Evolutionary conservation across 2,797 vertebrate genomes (phyloP).

Genomic region (Phoeniculus purpureus): DNA sequence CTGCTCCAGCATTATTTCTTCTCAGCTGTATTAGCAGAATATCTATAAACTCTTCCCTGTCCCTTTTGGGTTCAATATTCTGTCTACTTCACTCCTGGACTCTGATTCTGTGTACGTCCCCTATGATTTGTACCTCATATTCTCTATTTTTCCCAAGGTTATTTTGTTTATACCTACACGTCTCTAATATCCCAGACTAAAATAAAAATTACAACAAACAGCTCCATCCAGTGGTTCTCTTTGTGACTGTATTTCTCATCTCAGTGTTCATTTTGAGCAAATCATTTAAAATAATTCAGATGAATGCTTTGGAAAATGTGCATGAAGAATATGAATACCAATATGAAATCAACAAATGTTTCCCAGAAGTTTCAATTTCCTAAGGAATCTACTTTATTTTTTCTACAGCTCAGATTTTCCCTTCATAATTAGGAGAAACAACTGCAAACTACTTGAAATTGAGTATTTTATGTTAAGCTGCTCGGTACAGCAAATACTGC

Average conservation of each 20-base stretch:
- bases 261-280: neutral
- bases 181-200: neutral
- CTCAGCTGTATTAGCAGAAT: neutral
- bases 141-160: too few relatives aligned
- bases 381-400: neutral
- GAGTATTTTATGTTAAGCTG: neutral
- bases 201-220: conserved; percentile 42
- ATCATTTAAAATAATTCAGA: neutral
- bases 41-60: neutral
- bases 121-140: neutral
- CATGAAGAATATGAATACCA: neutral
- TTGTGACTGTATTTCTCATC: neutral
- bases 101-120: neutral
- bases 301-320: neutral
- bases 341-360: neutral
- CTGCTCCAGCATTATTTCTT: neutral
- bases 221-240: conserved; percentile 63
- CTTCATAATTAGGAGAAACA: neutral
- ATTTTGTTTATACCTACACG: neutral
- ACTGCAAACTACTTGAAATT: neutral
- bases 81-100: neutral
- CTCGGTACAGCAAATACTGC: neutral
- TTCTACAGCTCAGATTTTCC: neutral
- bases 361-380: neutral
- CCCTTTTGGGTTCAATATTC: neutral